Conservation (phyloP, 2,797 vertebrate genomes). For the Pristis pectinata region DNA sequence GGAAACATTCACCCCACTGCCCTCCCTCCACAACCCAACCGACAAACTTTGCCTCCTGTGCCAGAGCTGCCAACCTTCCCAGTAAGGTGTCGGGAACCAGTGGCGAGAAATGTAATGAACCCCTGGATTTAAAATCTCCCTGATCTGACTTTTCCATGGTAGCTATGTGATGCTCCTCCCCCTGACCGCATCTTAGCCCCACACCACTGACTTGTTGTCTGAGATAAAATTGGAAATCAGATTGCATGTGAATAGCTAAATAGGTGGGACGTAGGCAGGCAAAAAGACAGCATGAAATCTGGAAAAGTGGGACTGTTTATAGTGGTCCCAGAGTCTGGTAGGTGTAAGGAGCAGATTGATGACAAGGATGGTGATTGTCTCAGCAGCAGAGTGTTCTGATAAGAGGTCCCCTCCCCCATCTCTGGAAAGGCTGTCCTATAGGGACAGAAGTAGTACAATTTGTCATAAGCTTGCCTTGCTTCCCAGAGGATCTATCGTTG, state of each 20-base stretch:
- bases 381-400: background rate
- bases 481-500: constrained; percentile 17
- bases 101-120: background rate
- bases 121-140: background rate
- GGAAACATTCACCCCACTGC: no score
- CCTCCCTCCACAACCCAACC: background rate
- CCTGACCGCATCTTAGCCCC: background rate
- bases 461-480: background rate
- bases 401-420: constrained; percentile 12
- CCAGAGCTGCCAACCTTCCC: background rate
- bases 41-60: background rate
- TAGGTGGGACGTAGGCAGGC: background rate
- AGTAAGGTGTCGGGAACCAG: background rate
- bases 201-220: background rate
- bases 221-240: background rate
- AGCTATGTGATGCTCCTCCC: no score
- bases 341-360: background rate
- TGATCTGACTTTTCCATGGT: background rate
- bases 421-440: background rate
- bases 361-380: background rate
- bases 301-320: background rate
- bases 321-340: background rate
- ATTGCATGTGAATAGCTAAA: background rate
- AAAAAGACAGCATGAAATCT: background rate
- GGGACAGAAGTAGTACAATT: background rate